phyloP scores from a whole-genome alignment of 2,888 invertebrate genomes.

The Chrysina gloriosa region DNA sequence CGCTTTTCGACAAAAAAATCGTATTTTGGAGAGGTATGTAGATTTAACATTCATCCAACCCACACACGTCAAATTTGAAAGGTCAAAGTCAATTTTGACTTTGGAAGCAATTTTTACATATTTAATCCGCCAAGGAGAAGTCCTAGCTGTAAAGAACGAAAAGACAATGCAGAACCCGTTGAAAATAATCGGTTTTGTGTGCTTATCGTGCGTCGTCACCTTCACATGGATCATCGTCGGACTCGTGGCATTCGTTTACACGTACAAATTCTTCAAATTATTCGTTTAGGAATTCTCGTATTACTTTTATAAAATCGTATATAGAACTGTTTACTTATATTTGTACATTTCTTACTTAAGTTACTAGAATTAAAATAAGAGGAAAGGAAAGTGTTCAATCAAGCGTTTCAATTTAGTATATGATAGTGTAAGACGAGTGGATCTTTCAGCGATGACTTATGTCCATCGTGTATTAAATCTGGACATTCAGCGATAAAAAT shows the following conservation, averaged over 20 bases:
- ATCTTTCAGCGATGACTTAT: too few species aligned
- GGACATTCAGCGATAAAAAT: too few species aligned
- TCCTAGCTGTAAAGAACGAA: background rate
- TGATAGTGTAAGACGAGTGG: too few species aligned
- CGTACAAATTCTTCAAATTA: background rate
- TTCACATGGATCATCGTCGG: conserved; percentile 9
- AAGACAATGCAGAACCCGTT: conserved; percentile 3
- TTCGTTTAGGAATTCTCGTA: background rate
- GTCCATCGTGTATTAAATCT: too few species aligned
- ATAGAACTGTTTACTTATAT: background rate
- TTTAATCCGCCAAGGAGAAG: background rate
- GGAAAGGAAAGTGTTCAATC: background rate
- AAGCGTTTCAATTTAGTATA: background rate
- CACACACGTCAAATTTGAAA: background rate
- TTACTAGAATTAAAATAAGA: background rate
- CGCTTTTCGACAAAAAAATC: too few species aligned
- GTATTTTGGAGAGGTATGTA: too few species aligned
- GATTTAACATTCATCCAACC: background rate
- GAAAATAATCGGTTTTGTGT: conserved; percentile 18
- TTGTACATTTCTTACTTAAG: too few species aligned
- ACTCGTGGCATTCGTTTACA: conserved; percentile 11
- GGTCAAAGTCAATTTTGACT: background rate
- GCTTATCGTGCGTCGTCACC: conserved; percentile 10
- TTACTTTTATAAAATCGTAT: background rate
- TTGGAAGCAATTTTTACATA: too few species aligned